Percentiles rank a stretch among this genome's conserved stretches.
Conservation (phyloP, 2,888 invertebrate genomes). For the Hybos culiciformis region DNA sequence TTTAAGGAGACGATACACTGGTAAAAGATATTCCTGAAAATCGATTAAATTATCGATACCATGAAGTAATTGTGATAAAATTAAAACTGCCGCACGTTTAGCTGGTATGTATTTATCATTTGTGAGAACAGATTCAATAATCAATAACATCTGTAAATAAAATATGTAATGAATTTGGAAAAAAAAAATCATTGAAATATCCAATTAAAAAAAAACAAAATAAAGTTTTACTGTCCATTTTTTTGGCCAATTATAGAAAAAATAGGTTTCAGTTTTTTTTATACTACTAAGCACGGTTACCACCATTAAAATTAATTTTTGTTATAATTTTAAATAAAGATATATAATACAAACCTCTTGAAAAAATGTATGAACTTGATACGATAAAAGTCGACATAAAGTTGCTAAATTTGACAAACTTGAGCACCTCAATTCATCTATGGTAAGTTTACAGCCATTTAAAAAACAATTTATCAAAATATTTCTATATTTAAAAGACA, state of each 20-base stretch:
- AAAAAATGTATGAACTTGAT: constrained; percentile 32
- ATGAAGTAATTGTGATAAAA: constrained; percentile 27
- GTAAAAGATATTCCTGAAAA: constrained; percentile 29
- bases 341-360: constrained; percentile 23
- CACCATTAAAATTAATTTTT: not conserved
- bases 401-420: constrained; percentile 31
- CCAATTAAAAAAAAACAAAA: no score
- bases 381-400: constrained; percentile 27
- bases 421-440: constrained; percentile 31
- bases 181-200: not conserved
- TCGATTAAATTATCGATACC: constrained; percentile 32
- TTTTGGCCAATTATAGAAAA: no score
- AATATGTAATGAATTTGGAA: not conserved
- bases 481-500: constrained; percentile 30
- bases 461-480: constrained; percentile 30
- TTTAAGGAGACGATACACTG: constrained; percentile 29
- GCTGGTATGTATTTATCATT: constrained; percentile 29
- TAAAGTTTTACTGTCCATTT: no score
- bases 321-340: not conserved
- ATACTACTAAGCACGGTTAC: no score
- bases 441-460: constrained; percentile 23
- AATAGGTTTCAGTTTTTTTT: no score
- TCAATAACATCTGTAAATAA: constrained; percentile 15
- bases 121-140: constrained; percentile 25
- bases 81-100: constrained; percentile 29